Evolutionary conservation across 2,113 vertebrate species (phyloP).

Genomic region (Rutilus rutilus): DNA sequence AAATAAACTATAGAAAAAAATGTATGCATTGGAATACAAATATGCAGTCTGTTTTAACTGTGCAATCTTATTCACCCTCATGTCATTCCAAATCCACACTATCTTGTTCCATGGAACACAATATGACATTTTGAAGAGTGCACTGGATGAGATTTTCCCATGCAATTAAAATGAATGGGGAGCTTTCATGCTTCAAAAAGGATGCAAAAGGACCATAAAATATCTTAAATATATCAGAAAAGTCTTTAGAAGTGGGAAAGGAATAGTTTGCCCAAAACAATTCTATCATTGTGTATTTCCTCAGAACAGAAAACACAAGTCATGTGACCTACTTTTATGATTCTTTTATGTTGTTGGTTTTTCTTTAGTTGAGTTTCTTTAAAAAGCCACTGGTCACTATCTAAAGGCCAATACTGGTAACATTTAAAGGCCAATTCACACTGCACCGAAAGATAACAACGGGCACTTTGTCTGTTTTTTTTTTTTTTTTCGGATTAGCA

Average conservation of each 20-base stretch:
- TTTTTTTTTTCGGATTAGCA: too few species aligned
- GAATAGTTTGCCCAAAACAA: not conserved
- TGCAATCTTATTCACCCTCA: not conserved
- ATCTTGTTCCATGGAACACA: constrained; percentile 2
- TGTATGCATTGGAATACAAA: too few species aligned
- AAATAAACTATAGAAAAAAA: not conserved
- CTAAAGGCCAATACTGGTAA: too few species aligned
- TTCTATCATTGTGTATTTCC: not conserved
- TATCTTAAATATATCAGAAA: not conserved
- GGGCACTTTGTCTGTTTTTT: too few species aligned
- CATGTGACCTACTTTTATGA: not conserved
- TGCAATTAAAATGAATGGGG: not conserved
- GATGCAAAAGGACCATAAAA: not conserved
- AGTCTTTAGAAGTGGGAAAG: not conserved
- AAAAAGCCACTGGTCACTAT: not conserved
- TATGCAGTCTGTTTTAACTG: not conserved
- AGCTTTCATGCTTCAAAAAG: not conserved
- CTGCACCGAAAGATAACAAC: too few species aligned
- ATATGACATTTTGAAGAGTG: not conserved
- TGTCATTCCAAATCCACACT: not conserved
- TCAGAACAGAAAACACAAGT: not conserved
- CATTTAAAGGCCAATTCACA: too few species aligned
- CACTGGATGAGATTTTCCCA: not conserved
- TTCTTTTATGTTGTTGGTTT: not conserved
- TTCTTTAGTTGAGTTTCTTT: not conserved